Conservation (phyloP, 2,113 vertebrate genomes). For the Mus pahari region DNA sequence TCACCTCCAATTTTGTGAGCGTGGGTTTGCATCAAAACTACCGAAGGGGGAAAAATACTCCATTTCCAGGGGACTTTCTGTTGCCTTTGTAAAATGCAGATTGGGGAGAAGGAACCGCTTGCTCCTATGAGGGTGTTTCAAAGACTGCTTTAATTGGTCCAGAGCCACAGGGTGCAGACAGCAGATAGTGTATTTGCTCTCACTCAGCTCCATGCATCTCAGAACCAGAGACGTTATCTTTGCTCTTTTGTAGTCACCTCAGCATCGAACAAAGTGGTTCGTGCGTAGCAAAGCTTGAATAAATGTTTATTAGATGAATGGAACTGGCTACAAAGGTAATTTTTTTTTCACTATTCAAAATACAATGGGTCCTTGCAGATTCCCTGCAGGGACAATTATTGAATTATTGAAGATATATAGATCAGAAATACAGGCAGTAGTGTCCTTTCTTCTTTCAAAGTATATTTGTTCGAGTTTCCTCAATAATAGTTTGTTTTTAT, state of each 20-base stretch:
- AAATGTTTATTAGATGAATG: slow-evolving; percentile 30
- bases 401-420: not conserved
- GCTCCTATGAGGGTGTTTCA: not conserved
- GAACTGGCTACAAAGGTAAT: not conserved
- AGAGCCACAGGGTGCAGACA: not conserved
- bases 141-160: not conserved
- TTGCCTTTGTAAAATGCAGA: not conserved
- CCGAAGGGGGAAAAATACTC: not conserved
- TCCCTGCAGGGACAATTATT: not conserved
- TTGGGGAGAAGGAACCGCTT: not conserved
- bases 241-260: not conserved
- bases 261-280: not conserved
- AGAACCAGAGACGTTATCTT: not conserved
- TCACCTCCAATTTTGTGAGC: not conserved
- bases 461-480: not conserved
- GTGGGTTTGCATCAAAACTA: not conserved
- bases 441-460: not conserved
- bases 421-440: not conserved
- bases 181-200: not conserved
- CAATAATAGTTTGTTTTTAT: not conserved
- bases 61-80: not conserved
- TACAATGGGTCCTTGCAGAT: not conserved
- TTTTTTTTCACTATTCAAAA: not conserved
- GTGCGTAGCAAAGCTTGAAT: not conserved
- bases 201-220: not conserved